phyloP scores from a whole-genome alignment of 2,888 invertebrate genomes.

The Pseudoips prasinana region DNA sequence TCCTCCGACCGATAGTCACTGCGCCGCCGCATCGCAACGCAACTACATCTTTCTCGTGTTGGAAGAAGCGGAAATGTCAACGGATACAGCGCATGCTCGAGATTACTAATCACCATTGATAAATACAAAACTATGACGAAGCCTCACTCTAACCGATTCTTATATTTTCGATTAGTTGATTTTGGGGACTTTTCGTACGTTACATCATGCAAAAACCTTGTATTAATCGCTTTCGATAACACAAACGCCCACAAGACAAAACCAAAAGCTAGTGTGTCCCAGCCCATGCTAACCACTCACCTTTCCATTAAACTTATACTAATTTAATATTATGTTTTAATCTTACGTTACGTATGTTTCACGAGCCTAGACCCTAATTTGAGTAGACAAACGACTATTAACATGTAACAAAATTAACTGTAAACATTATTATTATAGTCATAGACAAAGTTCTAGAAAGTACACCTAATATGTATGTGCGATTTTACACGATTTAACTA shows the following conservation, averaged over 20 bases:
- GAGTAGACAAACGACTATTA: no score
- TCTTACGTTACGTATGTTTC: conserved; percentile 7
- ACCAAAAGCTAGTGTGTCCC: conserved; percentile 75
- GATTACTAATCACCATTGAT: conserved; percentile 65
- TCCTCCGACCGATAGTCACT: conserved; percentile 78
- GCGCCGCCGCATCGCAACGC: conserved; percentile 50
- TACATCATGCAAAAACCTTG: conserved; percentile 52
- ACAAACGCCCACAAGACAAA: conserved; percentile 68
- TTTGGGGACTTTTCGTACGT: conserved; percentile 47
- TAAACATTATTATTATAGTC: no score
- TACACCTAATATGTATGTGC: no score
- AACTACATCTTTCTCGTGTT: conserved; percentile 46
- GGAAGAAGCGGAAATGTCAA: conserved; percentile 76
- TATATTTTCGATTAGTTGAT: conserved; percentile 41
- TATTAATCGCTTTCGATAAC: conserved; percentile 37
- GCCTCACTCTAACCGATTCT: conserved; percentile 49
- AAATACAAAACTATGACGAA: conserved; percentile 57
- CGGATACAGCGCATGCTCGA: conserved; percentile 80
- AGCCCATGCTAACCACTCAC: conserved; percentile 69
- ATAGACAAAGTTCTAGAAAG: no score
- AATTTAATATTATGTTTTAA: conserved; percentile 21
- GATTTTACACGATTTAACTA: no score
- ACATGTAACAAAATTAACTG: no score
- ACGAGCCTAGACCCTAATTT: conserved; percentile 8
- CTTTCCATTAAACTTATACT: conserved; percentile 33